Evolutionary conservation across 2,888 invertebrate species (phyloP).

Genomic region (Unio delphinus): DNA sequence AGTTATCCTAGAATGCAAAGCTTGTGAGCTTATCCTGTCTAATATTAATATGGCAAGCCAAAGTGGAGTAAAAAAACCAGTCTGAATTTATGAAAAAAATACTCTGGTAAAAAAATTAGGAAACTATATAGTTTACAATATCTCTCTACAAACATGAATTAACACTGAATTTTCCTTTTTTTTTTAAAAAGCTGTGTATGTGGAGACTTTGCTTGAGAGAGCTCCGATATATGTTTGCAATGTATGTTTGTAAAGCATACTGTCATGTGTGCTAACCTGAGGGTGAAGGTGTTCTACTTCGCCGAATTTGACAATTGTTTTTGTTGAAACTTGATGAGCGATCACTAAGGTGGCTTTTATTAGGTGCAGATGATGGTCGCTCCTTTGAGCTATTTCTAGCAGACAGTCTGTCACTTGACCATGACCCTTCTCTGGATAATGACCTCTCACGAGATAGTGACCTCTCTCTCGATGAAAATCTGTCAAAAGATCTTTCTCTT

Average conservation of each 20-base stretch:
- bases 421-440: conserved; percentile 38
- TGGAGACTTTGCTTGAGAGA: too few species aligned
- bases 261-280: conserved; percentile 35
- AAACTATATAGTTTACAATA: too few species aligned
- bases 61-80: too few species aligned
- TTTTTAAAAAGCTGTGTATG: too few species aligned
- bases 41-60: too few species aligned
- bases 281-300: conserved; percentile 55
- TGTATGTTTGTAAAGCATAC: not conserved
- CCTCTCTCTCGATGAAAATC: conserved; percentile 34
- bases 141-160: too few species aligned
- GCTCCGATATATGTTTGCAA: too few species aligned
- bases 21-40: too few species aligned
- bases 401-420: conserved; percentile 46
- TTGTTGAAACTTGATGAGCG: conserved; percentile 39
- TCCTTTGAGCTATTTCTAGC: conserved; percentile 28
- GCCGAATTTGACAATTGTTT: conserved; percentile 38
- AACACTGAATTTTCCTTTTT: too few species aligned
- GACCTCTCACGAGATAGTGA: conserved; percentile 40
- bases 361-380: conserved; percentile 35
- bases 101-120: too few species aligned
- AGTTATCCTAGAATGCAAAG: too few species aligned
- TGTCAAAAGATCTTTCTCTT: conserved; percentile 38
- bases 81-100: too few species aligned
- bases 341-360: conserved; percentile 45